Conservation (phyloP, 2,113 vertebrate species). For the Brachirus orientalis region DNA sequence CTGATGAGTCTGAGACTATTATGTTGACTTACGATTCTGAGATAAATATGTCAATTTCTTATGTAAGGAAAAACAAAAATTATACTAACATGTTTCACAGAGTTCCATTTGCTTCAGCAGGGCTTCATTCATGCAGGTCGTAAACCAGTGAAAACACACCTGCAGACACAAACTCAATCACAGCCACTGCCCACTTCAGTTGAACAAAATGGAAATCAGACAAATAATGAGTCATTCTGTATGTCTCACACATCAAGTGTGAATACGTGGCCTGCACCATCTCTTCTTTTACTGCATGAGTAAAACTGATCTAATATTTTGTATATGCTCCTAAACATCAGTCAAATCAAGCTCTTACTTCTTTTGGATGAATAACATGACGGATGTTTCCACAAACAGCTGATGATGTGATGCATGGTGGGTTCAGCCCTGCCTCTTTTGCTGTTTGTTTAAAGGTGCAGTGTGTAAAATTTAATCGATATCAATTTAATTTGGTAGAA, state of each 20-base stretch:
- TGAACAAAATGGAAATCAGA: not conserved
- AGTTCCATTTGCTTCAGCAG: not conserved
- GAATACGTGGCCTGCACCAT: conserved; percentile 1
- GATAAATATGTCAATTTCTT: not conserved
- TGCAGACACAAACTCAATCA: not conserved
- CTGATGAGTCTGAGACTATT: conserved; percentile 29
- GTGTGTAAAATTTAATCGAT: no score
- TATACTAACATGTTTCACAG: not conserved
- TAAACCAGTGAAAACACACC: not conserved
- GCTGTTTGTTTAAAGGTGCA: no score
- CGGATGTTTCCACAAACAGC: not conserved
- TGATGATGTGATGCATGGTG: no score
- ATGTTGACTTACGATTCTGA: no score
- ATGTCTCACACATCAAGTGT: conserved; percentile 3
- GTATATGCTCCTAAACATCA: not conserved
- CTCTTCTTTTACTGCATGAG: not conserved
- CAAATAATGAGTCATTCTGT: not conserved
- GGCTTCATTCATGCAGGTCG: conserved; percentile 2
- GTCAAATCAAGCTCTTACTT: not conserved
- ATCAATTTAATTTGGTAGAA: no score
- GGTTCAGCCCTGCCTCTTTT: no score
- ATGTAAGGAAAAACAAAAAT: not conserved
- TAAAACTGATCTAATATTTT: conserved; percentile 11
- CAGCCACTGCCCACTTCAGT: no score
- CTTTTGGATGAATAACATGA: not conserved